Percentiles rank a stretch among this genome's conserved stretches.
Conservation (phyloP, 2,113 vertebrate genomes). For the Tychaedon coryphoeus region DNA sequence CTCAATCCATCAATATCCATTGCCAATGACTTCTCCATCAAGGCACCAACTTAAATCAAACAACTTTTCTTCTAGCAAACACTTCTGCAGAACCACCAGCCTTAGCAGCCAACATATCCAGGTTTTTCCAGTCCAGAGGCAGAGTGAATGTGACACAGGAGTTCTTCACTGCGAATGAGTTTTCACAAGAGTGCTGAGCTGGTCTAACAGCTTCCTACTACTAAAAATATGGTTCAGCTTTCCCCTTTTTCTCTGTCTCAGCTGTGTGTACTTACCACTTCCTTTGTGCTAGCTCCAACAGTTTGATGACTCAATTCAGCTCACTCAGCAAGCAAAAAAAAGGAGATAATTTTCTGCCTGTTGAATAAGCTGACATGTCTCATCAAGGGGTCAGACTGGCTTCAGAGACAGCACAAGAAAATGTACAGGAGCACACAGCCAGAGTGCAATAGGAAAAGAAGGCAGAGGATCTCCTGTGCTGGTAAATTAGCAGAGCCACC, state of each 20-base stretch:
- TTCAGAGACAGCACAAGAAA: not conserved
- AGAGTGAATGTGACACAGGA: not conserved
- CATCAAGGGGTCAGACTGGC: conserved; percentile 8
- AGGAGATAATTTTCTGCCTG: conserved; percentile 36
- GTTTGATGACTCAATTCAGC: conserved; percentile 62
- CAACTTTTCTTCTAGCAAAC: not conserved
- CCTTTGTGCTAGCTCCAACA: conserved; percentile 56
- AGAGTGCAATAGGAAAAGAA: not conserved
- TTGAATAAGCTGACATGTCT: conserved; percentile 34
- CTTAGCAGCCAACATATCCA: not conserved
- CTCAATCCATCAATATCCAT: not conserved
- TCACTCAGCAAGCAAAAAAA: conserved; percentile 54
- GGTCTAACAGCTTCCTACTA: conserved; percentile 40
- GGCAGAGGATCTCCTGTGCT: not conserved
- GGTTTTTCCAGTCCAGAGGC: not conserved
- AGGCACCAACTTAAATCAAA: not conserved
- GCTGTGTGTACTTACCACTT: conserved; percentile 52
- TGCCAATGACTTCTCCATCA: not conserved
- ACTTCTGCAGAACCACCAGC: not conserved
- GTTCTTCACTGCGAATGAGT: not conserved
- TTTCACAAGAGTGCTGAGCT: conserved; percentile 59
- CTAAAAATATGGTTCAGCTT: conserved; percentile 53
- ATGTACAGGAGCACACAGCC: not conserved
- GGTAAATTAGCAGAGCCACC: not conserved
- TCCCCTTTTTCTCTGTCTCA: conserved; percentile 18